phyloP scores from a whole-genome alignment of 2,113 vertebrate genomes.

The Lampris incognitus region DNA sequence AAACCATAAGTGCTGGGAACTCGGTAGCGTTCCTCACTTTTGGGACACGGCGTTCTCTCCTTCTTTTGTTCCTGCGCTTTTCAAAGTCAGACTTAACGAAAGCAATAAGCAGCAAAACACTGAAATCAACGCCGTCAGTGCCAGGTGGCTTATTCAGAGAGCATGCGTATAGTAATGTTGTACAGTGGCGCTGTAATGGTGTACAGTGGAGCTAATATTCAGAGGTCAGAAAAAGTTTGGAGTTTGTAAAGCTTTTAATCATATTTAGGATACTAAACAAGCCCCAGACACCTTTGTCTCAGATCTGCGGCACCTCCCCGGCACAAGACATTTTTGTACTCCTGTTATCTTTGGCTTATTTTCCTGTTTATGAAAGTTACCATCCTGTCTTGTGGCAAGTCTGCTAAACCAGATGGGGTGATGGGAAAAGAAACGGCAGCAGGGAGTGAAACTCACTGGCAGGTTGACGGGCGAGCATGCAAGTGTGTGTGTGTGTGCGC shows the following conservation, averaged over 20 bases:
- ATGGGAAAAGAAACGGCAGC: conserved; percentile 23
- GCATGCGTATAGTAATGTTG: conserved; percentile 8
- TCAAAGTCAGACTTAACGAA: conserved; percentile 6
- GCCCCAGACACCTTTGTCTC: conserved; percentile 10
- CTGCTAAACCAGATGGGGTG: conserved; percentile 56
- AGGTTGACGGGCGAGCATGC: conserved; percentile 3
- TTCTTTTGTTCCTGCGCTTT: conserved; percentile 45
- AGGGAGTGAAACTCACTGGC: neutral
- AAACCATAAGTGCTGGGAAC: conserved; percentile 45
- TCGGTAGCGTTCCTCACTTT: neutral
- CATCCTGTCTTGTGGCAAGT: conserved; percentile 37
- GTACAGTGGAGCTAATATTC: neutral
- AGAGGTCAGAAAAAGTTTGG: neutral
- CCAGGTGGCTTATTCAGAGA: conserved; percentile 10
- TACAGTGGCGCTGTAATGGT: neutral
- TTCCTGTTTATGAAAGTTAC: neutral
- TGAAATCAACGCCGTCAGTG: neutral
- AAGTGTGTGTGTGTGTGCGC: conserved; percentile 11
- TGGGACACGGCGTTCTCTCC: neutral
- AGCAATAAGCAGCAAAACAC: neutral
- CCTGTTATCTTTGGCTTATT: neutral
- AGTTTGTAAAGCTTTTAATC: conserved; percentile 40
- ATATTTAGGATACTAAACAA: conserved; percentile 22
- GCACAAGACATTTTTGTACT: neutral
- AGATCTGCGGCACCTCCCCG: neutral